Percentiles rank a stretch among this genome's conserved stretches.
phyloP scores from a whole-genome alignment of 2,113 vertebrate genomes.

The Genyomyrus donnyi region DNA sequence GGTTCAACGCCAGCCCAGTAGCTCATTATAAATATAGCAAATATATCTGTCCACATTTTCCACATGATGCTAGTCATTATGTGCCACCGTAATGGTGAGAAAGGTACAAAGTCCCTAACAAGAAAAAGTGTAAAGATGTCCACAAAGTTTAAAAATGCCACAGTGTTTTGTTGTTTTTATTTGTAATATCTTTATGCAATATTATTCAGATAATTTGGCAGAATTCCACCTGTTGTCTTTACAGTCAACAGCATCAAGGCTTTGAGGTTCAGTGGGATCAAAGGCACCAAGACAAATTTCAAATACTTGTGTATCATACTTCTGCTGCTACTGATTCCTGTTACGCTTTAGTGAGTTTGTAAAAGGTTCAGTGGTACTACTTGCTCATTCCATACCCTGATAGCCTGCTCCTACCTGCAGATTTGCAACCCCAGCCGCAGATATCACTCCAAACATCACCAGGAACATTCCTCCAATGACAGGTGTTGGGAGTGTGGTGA shows the following conservation, averaged over 20 bases:
- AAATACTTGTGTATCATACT: not conserved
- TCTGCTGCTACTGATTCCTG: not conserved
- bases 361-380: not conserved
- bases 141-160: not conserved
- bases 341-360: not conserved
- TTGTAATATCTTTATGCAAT: not conserved
- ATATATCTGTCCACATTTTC: not conserved
- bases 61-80: not conserved
- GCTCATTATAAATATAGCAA: not conserved
- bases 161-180: not conserved
- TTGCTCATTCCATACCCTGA: no score
- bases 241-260: not conserved
- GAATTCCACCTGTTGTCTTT: not conserved
- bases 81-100: not conserved
- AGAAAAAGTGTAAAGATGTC: not conserved
- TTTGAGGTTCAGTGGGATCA: not conserved
- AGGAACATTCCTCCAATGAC: slow-evolving; percentile 90
- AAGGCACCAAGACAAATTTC: not conserved
- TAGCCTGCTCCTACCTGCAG: slow-evolving; percentile 68
- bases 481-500: slow-evolving; percentile 83
- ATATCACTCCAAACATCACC: slow-evolving; percentile 88
- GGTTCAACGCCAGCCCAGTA: not conserved
- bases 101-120: not conserved
- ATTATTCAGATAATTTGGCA: not conserved
- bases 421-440: slow-evolving; percentile 81